phyloP scores from a whole-genome alignment of 2,797 vertebrate genomes.

The Acipenser oxyrinchus region DNA sequence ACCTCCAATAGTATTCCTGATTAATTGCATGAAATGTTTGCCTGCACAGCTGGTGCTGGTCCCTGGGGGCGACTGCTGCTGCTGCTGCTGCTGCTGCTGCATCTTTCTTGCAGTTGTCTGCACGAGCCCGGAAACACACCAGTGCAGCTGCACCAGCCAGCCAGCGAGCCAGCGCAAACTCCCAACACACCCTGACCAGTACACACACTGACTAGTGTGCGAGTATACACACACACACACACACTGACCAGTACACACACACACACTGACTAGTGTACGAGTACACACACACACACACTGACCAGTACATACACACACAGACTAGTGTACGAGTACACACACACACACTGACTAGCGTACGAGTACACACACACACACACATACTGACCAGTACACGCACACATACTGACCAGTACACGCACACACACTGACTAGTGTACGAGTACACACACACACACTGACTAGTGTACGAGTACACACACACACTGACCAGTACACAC shows the following conservation, averaged over 20 bases:
- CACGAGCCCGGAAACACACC: background rate
- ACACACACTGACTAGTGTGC: no score
- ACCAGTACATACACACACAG: conserved; percentile 1
- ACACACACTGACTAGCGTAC: background rate
- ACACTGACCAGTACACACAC: no score
- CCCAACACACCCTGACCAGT: background rate
- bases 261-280: no score
- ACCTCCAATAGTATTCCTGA: conserved; percentile 9
- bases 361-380: background rate
- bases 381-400: background rate
- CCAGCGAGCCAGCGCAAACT: no score
- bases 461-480: no score
- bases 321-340: background rate
- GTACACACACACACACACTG: no score
- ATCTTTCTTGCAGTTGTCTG: background rate
- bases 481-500: no score
- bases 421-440: background rate
- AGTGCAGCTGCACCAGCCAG: background rate
- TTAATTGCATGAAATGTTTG: conserved; percentile 15
- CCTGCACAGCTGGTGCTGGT: conserved; percentile 11
- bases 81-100: background rate
- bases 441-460: no score
- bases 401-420: background rate
- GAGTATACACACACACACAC: background rate
- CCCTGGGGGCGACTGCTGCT: conserved; percentile 1